Base-by-base conservation (phyloP, 2,888 invertebrate species). In the Orgyia antiqua region DNA sequence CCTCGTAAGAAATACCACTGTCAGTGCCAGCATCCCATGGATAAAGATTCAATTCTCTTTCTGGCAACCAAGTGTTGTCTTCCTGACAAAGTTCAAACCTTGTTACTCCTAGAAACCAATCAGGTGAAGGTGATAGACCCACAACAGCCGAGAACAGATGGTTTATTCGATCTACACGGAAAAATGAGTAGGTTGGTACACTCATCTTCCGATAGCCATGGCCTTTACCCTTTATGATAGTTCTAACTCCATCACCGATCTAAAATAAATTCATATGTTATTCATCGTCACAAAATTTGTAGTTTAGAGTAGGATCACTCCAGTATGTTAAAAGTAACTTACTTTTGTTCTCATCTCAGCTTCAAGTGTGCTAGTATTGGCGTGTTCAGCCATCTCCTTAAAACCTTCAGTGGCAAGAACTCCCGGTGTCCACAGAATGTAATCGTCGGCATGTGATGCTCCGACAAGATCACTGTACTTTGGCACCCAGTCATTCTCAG, bases 1-100 rank as follows among this genome's bases (percentile, higher is more conserved):
- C 94, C 91, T 94, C 93, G 64, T 98, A 99, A 2, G 94, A 93
- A 3, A 97, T 90, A 1, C 99, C 99, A 57, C 90, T 90, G 59
- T 98, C 98, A 1, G 98, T 98, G 1, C 99, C 99, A 20, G 97
- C 97, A 77, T 99, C 99, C 89, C 95, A 97, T 0, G 98, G 98
- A 66, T 91, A 96, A 10, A 99, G 86, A 73, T 97, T 94, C 13
- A 98, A 87, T 29, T 91, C 91, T 48, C 94, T 82, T 39, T 93
- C 91, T 33, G 92, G 91, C 6, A 93, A 87, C 99, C 99, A 99
- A 0, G 94, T 91, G 59, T 98, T 96, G 66, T 97, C 94, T 20
- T 87, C 74, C 30, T 93, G 88, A 54, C 99, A 99, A 3, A 99
- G 84, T 67, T 99, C 94, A 30, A 97, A 84, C 1, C 94, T 92